phyloP scores from a whole-genome alignment of 2,888 invertebrate species.

The Lasioglossum oenotherae region DNA sequence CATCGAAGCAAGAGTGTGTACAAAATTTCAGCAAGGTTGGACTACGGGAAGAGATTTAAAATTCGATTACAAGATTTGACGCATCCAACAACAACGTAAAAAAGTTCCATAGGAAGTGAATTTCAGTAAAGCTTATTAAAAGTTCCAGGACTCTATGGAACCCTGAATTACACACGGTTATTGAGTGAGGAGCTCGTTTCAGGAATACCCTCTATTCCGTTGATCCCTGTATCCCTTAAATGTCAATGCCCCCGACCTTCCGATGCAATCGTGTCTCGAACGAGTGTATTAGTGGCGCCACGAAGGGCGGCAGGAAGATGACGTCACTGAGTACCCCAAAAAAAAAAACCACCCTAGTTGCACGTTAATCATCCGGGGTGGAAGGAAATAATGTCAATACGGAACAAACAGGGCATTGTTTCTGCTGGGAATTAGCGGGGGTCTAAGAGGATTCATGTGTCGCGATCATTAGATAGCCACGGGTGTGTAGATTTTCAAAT shows the following conservation, averaged over 20 bases:
- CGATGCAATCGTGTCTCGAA: constrained; percentile 19
- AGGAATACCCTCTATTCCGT: constrained; percentile 28
- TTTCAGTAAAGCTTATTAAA: neutral
- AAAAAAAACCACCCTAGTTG: constrained; percentile 40
- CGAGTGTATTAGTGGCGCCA: constrained; percentile 52
- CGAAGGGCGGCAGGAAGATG: constrained; percentile 49
- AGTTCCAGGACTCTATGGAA: neutral
- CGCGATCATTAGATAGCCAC: neutral
- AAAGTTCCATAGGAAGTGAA: neutral
- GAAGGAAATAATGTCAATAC: constrained; percentile 1
- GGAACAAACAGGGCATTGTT: constrained; percentile 1
- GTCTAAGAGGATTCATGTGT: neutral
- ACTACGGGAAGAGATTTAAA: too few relatives aligned
- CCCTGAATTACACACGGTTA: neutral
- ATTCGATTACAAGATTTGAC: too few relatives aligned
- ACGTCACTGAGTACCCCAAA: constrained; percentile 54
- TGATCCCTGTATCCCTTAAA: constrained; percentile 42
- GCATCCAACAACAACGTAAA: too few relatives aligned
- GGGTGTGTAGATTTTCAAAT: neutral
- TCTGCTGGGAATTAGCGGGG: neutral
- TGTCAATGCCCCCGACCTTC: constrained; percentile 26
- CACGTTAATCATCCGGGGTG: constrained; percentile 40
- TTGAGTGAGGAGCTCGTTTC: neutral
- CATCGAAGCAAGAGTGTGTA: too few relatives aligned
- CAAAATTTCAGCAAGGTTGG: too few relatives aligned